Evolutionary conservation across 2,888 invertebrate genomes (phyloP).

Genomic region (Capitulum mitella): DNA sequence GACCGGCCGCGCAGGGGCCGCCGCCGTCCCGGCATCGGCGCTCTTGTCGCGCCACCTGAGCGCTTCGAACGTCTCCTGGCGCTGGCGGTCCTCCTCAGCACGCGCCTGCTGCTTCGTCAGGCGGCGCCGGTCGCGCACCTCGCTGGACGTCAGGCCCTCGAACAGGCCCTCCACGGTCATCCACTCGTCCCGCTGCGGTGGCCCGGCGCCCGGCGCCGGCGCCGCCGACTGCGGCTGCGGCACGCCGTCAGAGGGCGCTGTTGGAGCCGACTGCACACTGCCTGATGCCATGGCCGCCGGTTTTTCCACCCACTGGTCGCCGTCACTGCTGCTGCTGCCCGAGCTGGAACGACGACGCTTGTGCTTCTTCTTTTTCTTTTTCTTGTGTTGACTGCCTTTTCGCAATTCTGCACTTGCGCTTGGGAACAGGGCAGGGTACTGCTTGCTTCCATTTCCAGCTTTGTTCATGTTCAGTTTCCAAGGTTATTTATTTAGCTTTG

Average conservation of each 20-base stretch:
- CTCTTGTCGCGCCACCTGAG: neutral
- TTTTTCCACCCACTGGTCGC: neutral
- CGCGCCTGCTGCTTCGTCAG: conserved; percentile 6
- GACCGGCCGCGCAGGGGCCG: conserved; percentile 42
- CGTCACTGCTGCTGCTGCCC: neutral
- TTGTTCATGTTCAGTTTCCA: neutral
- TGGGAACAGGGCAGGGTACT: neutral
- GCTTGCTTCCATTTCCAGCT: conserved; percentile 26
- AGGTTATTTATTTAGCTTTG: no score
- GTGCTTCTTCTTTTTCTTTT: neutral
- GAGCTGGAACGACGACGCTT: neutral
- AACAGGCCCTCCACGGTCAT: neutral
- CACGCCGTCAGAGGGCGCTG: neutral
- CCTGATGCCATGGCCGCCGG: neutral
- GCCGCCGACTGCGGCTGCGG: neutral
- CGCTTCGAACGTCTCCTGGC: neutral
- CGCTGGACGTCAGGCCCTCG: neutral
- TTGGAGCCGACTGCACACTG: no score
- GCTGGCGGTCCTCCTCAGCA: neutral
- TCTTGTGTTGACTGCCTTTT: neutral
- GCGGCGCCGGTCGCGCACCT: neutral
- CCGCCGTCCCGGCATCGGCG: no score
- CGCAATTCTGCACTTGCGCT: neutral
- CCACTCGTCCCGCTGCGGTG: neutral
- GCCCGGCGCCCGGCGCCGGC: neutral